Evolutionary conservation across 2,113 vertebrate genomes (phyloP), one percentile per base, ranked within the genome.

Genomic region (Phoxinus phoxinus): DNA sequence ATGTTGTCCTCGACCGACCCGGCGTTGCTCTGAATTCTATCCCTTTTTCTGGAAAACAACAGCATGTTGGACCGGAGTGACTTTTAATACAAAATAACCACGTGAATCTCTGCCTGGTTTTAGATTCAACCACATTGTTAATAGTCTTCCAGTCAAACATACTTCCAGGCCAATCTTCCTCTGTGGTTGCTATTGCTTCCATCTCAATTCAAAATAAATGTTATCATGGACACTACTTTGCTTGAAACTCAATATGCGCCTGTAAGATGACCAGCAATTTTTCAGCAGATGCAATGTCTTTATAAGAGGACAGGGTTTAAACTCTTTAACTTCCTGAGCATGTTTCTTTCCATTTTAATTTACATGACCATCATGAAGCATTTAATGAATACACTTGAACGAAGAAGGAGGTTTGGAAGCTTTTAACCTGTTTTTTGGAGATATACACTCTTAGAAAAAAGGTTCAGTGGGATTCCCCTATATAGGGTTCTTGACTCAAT

Each of bases 1-100:
- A 30, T 32, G 3, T 72, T 92, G 92, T 94, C 93, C 94, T 93
- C 72, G 84, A 84, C 89, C 72, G 89, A 94, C 93, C 93, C 48
- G 12, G 0, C 59, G 58, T 88, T 89, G 87, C 75, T 79, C 89
- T 78, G 85, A 86, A 30, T 82, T 73, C 53, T 46, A 35, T 75
- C 81, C 71, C 19, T 8, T 81, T 81, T 69, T 63, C 78, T 46
- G 78, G 58, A 44, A 81, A 65, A n/a, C 37, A 51, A 35, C 41
- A 53, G 71, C 44, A 30, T 46, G 27, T 58, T 84, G 83, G 81
- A 89, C 89, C 89, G 90, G 41, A 85, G 91, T 89, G 89, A 82
- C 77, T 84, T 84, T 77, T 86, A 89, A 87, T 89, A 90, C 91
- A 92, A 90, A 91, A 91, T 65, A 92, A 92, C 93, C 91, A 44